A percentile compares a stretch with the other conserved stretches of the same genome.
Conservation (phyloP, 2,888 invertebrate species). For the Drosophila infuscata region DNA sequence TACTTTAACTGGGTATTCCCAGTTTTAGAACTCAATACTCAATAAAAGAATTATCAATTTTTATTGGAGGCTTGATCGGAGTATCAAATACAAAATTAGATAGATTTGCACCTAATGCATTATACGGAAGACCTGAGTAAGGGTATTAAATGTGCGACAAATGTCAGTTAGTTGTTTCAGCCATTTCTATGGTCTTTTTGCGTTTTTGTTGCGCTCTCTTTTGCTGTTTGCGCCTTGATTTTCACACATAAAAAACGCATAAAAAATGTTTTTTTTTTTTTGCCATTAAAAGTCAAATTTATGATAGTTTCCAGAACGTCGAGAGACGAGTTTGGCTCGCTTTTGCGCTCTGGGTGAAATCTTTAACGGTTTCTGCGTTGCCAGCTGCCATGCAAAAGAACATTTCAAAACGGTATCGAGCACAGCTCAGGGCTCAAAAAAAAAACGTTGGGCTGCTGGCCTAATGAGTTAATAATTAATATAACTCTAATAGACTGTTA, state of each 20-base stretch:
- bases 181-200: slow-evolving; percentile 50
- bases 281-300: slow-evolving; percentile 79
- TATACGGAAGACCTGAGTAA: background rate
- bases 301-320: slow-evolving; percentile 55
- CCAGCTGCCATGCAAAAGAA: slow-evolving; percentile 35
- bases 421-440: slow-evolving; percentile 20
- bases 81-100: background rate
- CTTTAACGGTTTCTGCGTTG: slow-evolving; percentile 57
- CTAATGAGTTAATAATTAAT: slow-evolving; percentile 74
- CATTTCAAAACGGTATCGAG: slow-evolving; percentile 61
- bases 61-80: background rate
- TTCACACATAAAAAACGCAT: slow-evolving; percentile 77
- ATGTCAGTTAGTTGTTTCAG: slow-evolving; percentile 27
- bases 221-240: slow-evolving; percentile 63
- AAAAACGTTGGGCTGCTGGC: slow-evolving; percentile 15
- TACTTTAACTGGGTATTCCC: too few species aligned
- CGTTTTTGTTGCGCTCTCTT: slow-evolving; percentile 37
- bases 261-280: slow-evolving; percentile 58
- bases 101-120: background rate
- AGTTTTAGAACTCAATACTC: background rate
- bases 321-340: slow-evolving; percentile 45
- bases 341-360: slow-evolving; percentile 65
- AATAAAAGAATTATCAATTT: background rate
- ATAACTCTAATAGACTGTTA: slow-evolving; percentile 28
- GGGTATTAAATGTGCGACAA: slow-evolving; percentile 15